These are phyloP conservation scores for Asarcornis scutulata DNA, from an alignment of 2,113 vertebrate genomes.

Conservation along the genomic window DNA sequence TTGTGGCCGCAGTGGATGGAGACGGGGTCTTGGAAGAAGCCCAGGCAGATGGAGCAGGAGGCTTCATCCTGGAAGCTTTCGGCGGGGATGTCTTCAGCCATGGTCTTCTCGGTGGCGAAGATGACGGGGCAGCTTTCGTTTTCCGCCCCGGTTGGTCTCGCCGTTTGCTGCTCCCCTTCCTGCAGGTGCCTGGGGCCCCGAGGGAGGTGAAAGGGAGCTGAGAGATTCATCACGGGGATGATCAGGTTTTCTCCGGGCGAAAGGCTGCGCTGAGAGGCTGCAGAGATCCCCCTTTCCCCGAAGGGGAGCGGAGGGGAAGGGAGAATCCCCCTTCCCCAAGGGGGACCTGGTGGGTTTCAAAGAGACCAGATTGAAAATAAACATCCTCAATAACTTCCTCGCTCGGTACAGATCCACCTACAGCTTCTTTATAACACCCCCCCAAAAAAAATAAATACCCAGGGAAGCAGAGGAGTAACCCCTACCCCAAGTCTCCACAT, in stretches of 20 bases:
- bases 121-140: neutral
- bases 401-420: neutral
- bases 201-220: neutral
- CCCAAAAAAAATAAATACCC: neutral
- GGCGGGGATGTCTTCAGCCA: conserved; percentile 1
- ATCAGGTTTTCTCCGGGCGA: neutral
- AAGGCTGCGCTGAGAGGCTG: rapidly evolving
- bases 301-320: too few species aligned
- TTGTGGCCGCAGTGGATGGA: conserved; percentile 76
- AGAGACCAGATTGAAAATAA: neutral
- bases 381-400: neutral
- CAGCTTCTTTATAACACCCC: neutral
- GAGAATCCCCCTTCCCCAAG: too few species aligned
- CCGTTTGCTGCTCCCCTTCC: neutral
- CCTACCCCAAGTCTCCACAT: neutral
- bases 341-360: rapidly evolving
- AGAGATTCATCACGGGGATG: neutral
- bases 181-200: neutral
- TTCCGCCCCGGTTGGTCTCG: neutral
- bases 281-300: neutral
- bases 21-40: conserved; percentile 75
- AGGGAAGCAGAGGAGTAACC: rapidly evolving
- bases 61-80: conserved; percentile 54
- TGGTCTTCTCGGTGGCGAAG: neutral
- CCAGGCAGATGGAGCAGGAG: conserved; percentile 73